A percentile compares a stretch with the other conserved stretches of the same genome.
Conservation (phyloP, 1,140 invertebrate species). For the Drosophila auraria region DNA sequence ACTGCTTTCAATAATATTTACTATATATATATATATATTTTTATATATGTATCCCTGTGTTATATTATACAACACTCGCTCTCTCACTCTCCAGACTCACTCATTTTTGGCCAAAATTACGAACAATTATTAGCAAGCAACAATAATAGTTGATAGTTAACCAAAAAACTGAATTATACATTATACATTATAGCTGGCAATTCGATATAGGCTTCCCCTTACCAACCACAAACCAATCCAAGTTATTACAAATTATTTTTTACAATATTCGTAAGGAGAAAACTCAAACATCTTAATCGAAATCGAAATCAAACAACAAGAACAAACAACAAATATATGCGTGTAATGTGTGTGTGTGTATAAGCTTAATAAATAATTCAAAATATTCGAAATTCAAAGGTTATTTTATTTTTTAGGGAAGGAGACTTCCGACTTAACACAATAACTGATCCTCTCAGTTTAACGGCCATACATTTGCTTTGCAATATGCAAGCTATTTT, state of each 20-base stretch:
- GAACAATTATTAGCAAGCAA: constrained; percentile 49
- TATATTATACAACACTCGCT: constrained; percentile 25
- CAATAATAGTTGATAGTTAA: constrained; percentile 53
- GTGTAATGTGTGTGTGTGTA: constrained; percentile 56
- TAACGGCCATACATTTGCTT: no score
- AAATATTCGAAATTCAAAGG: constrained; percentile 26
- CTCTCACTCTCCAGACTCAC: constrained; percentile 10
- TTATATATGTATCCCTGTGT: constrained; percentile 54
- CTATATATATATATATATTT: constrained; percentile 46
- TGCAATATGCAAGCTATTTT: no score
- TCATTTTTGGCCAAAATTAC: constrained; percentile 33
- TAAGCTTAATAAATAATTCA: constrained; percentile 64
- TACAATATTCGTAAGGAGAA: constrained; percentile 39
- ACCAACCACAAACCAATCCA: constrained; percentile 1
- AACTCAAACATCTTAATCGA: constrained; percentile 39
- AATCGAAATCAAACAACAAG: constrained; percentile 31
- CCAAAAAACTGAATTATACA: constrained; percentile 27
- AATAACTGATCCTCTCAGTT: no score
- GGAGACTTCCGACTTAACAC: no score
- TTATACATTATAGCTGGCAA: constrained; percentile 26
- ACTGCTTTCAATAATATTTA: constrained; percentile 56
- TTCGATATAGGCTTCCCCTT: constrained; percentile 22
- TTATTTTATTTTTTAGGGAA: background rate
- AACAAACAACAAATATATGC: constrained; percentile 40
- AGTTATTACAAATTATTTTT: constrained; percentile 37